Base-by-base conservation (phyloP, 2,113 vertebrate species). In the Coryphaenoides rupestris region DNA sequence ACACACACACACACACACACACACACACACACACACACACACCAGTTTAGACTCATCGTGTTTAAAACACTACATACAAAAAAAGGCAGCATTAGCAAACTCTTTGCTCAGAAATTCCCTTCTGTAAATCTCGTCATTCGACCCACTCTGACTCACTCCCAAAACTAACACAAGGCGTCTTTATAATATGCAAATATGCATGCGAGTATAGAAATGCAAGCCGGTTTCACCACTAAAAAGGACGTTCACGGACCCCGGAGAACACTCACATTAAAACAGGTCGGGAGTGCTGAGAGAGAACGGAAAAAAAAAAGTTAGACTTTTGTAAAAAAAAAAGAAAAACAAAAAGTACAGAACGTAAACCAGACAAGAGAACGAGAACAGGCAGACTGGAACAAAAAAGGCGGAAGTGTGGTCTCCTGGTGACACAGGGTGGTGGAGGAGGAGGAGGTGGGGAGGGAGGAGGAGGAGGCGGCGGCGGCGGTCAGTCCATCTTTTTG, bases 401-500 rank as follows among this genome's bases (percentile, higher is more conserved):
- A 40, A 40, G 33, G 33, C 33, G 33, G 13, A 40, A 7, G 33
- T 40, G 24, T 26, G 24, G 24, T 26, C 24, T 26, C 6, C 24
- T 26, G 33, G 33, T 40, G 6, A 10, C 9, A 40, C 7, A 12
- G 33, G 13, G 33, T 40, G 33, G 33, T 12, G 33, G 33, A 40
- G 33, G 33, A 40, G 33, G 33, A 40, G 33, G 33, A 40, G 3
- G 3, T 3, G 6, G 33, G 13, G 33, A 9, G 2, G 6, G 33
- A 33, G 33, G 33, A 10, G 33, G 33, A 2, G 28, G 28, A 2
- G 28, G 28, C 1, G 28, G 28, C 2, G 33, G 33, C 2, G 33
- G 33, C 9, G 33, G 33, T 40, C 62, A 80, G 67, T 13, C 75
- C 68, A 56, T 73, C 89, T 98, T 99, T 91, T 99, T 99, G n/a